A percentile compares a stretch with the other conserved stretches of the same genome.
Evolutionary conservation across 2,797 vertebrate genomes (phyloP).

Genomic region (Coregonus ussuriensis): DNA sequence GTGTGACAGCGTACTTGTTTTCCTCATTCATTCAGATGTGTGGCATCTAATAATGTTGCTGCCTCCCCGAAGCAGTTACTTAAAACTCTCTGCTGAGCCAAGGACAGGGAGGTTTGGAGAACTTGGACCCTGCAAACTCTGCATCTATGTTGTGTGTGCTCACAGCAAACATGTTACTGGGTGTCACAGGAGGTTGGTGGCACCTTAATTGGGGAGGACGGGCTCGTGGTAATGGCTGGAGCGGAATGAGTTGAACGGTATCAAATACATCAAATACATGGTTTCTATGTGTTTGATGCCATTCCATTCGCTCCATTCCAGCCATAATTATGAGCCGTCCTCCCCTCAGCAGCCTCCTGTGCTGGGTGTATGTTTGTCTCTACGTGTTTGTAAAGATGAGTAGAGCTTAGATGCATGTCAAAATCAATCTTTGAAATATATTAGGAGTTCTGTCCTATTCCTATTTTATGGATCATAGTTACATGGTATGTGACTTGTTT

Average conservation of each 20-base stretch:
- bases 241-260: no score
- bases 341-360: no score
- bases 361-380: conserved; percentile 3
- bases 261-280: no score
- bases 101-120: no score
- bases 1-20: neutral
- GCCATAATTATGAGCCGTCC: no score
- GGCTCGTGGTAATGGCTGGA: no score
- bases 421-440: neutral
- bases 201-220: no score
- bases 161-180: neutral
- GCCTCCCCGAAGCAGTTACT: neutral
- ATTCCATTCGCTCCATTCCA: no score
- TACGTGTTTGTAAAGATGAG: no score
- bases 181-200: neutral
- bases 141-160: conserved; percentile 6
- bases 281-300: no score
- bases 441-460: neutral
- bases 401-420: neutral
- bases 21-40: neutral
- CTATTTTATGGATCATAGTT: neutral
- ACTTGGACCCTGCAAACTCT: neutral
- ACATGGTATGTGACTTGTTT: neutral
- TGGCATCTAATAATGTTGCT: neutral
- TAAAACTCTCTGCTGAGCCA: neutral